Evolutionary conservation across 2,797 vertebrate genomes (phyloP), one percentile per base, ranked within the genome.

Genomic region (Sebastes steindachneri): DNA sequence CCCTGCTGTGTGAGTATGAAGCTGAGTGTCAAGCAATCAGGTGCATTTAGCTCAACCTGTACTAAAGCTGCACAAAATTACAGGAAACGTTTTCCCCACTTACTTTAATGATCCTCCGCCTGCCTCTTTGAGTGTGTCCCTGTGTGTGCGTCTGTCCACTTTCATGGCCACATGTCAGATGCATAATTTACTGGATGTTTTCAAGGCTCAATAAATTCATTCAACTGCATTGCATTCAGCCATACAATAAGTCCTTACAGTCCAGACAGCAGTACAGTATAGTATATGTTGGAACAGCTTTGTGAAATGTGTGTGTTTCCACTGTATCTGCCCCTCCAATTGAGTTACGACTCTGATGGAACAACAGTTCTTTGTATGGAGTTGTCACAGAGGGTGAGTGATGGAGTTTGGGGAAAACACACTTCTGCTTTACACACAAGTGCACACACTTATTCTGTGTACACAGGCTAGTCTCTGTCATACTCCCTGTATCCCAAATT

Each of bases 321-420:
- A 68, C 21, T 75, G 29, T 77, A 73, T 82, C 70, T 73, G 81
- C 86, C 83, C 55, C 57, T 87, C 71, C 58, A 68, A 55, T 57
- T 86, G 87, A 92, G 70, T 88, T 89, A 89, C 41, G 45, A 75
- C 60, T 62, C 77, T 63, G 80, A 65, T 73, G 69, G 67, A 86
- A 89, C 86, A 91, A 78, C 85, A 72, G 64, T 66, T 85, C 84
- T 90, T 88, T 93, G 82, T 88, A 83, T 80, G 62, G 54, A 85
- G 83, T 83, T 90, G 88, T 86, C 89, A 84, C 37, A 73, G 65
- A 80, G 60, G 66, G 73, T 88, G 82, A 92, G 69, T 81, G 74
- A 89, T 90, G 78, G 75, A 76, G 63, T 78, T 68, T 19, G 45
- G 57, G 53, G 41, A 81, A 87, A 82, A 85, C 28, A 48, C 76